phyloP scores from a whole-genome alignment of 2,888 invertebrate species.

The Stenchaetothrips biformis region DNA sequence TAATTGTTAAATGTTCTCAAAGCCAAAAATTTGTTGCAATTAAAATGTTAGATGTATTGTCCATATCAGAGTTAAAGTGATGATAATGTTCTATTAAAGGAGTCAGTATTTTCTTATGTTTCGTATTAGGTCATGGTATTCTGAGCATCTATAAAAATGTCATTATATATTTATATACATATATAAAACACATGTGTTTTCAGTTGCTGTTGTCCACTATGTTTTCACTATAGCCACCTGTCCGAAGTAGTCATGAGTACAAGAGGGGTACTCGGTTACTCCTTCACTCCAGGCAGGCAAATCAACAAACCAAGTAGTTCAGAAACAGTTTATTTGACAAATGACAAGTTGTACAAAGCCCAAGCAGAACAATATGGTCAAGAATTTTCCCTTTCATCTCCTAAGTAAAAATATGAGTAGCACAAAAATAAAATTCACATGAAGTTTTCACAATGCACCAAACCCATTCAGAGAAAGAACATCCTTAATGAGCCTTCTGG shows the following conservation, averaged over 20 bases:
- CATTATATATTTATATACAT: background rate
- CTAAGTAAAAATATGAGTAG: too few species aligned
- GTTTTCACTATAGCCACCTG: background rate
- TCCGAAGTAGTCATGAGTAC: background rate
- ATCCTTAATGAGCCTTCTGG: background rate
- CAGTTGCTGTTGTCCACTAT: background rate
- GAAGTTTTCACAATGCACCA: too few species aligned
- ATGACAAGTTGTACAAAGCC: too few species aligned
- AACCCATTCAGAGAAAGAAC: too few species aligned
- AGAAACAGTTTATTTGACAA: too few species aligned
- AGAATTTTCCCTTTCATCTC: too few species aligned
- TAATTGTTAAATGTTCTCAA: background rate
- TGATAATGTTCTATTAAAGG: conserved; percentile 12
- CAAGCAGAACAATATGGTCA: too few species aligned
- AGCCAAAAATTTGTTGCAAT: background rate
- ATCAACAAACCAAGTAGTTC: too few species aligned
- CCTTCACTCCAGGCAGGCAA: too few species aligned
- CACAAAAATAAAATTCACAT: too few species aligned
- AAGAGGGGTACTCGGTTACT: too few species aligned
- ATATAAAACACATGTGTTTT: background rate
- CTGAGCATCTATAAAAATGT: background rate
- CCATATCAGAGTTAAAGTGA: conserved; percentile 4
- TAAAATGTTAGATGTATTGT: background rate
- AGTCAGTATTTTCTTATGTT: conserved; percentile 3
- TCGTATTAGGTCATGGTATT: conserved; percentile 17